Evolutionary conservation across 2,888 invertebrate species (phyloP).

Genomic region (Phalera bucephala): DNA sequence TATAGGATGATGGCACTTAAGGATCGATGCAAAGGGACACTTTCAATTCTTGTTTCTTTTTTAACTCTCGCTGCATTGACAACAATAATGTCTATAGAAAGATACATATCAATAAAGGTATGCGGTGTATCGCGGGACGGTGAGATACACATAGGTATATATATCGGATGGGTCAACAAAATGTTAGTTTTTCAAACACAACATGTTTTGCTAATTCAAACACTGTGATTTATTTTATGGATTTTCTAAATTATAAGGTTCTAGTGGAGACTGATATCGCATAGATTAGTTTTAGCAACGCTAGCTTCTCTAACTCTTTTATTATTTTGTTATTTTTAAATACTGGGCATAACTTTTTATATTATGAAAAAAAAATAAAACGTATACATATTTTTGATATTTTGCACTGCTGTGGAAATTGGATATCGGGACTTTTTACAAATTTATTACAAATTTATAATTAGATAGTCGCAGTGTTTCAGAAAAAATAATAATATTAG

Average conservation of each 20-base stretch:
- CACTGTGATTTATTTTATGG: constrained; percentile 82
- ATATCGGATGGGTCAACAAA: constrained; percentile 53
- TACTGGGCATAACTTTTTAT: constrained; percentile 62
- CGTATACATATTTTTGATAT: constrained; percentile 69
- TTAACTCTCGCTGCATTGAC: constrained; percentile 58
- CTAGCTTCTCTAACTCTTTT: constrained; percentile 78
- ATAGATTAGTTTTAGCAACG: constrained; percentile 83
- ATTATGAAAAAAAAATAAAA: constrained; percentile 43
- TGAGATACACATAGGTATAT: constrained; percentile 37
- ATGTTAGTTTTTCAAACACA: constrained; percentile 61
- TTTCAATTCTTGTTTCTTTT: constrained; percentile 57
- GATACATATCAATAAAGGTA: constrained; percentile 77
- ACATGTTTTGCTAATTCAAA: constrained; percentile 78
- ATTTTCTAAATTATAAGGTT: constrained; percentile 82
- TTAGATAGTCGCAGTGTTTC: constrained; percentile 18
- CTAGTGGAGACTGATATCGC: constrained; percentile 83
- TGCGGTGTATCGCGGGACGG: constrained; percentile 65
- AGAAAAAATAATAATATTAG: constrained; percentile 9
- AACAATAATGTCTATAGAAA: constrained; percentile 70
- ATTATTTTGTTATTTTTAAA: constrained; percentile 53
- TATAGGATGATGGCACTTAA: constrained; percentile 64
- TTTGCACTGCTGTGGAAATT: constrained; percentile 56
- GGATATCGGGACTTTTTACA: constrained; percentile 20
- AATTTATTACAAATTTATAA: constrained; percentile 16
- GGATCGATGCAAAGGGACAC: constrained; percentile 77